Conservation (phyloP, 2,888 invertebrate species). For the Iphiclides podalirius region DNA sequence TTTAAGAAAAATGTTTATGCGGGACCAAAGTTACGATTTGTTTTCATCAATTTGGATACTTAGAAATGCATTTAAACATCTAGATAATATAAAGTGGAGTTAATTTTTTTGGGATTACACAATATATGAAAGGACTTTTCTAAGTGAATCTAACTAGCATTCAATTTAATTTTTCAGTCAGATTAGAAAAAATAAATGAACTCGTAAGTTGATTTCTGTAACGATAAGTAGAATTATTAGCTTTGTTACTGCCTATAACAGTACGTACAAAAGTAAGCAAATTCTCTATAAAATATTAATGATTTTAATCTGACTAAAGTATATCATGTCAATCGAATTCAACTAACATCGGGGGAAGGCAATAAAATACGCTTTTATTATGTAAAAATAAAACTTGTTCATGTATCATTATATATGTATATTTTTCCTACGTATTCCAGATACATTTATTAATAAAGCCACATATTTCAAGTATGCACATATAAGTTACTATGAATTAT, state of each 20-base stretch:
- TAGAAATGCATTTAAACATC: conserved; percentile 4
- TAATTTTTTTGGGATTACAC: background rate
- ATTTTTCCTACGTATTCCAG: conserved; percentile 22
- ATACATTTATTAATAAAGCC: conserved; percentile 18
- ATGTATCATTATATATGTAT: conserved; percentile 29
- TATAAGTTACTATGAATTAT: conserved; percentile 30
- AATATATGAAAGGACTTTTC: background rate
- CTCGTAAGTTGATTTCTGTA: conserved; percentile 9
- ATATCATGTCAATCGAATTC: conserved; percentile 39
- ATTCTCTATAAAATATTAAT: conserved; percentile 18
- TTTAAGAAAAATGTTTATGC: conserved; percentile 33
- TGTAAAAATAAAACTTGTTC: conserved; percentile 60
- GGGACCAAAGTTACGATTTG: conserved; percentile 61
- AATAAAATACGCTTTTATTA: conserved; percentile 84
- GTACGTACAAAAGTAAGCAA: conserved; percentile 6
- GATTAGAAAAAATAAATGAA: conserved; percentile 11
- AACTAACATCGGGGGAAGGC: conserved; percentile 82
- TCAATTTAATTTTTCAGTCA: conserved; percentile 7
- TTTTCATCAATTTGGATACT: conserved; percentile 26
- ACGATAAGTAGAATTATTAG: conserved; percentile 17
- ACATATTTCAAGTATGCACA: conserved; percentile 15
- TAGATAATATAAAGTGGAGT: background rate
- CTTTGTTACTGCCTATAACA: conserved; percentile 5
- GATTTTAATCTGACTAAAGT: conserved; percentile 20
- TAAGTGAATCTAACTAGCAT: conserved; percentile 1